Conservation (phyloP, 2,888 invertebrate species). For the Serripes groenlandicus region DNA sequence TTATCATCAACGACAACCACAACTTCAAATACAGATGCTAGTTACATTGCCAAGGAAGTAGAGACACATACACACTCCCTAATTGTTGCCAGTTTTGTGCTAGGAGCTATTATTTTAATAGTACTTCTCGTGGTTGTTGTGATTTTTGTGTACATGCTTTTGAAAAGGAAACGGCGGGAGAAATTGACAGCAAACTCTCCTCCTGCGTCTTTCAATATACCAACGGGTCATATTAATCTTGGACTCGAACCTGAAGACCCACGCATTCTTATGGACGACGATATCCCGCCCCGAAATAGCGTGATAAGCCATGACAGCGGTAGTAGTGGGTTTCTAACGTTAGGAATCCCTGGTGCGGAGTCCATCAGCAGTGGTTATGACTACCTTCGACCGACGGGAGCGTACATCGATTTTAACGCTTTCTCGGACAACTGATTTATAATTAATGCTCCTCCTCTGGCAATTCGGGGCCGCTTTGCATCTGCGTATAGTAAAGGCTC, state of each 20-base stretch:
- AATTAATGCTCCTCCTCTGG: too few relatives aligned
- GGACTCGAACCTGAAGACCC: constrained; percentile 5
- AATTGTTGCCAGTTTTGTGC: not conserved
- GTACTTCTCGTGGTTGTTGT: not conserved
- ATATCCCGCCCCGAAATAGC: not conserved
- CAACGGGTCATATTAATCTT: not conserved
- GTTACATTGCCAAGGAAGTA: not conserved
- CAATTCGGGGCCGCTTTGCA: too few relatives aligned
- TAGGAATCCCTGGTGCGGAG: too few relatives aligned
- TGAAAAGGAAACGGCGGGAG: not conserved
- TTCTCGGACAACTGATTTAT: too few relatives aligned
- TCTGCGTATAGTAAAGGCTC: too few relatives aligned
- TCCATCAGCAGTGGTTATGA: too few relatives aligned
- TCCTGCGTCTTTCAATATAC: not conserved
- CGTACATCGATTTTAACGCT: not conserved
- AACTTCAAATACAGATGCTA: not conserved
- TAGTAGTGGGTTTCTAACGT: not conserved
- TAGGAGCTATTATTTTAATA: not conserved
- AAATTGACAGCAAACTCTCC: not conserved
- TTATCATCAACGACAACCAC: not conserved
- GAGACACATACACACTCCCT: not conserved
- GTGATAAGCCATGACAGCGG: not conserved
- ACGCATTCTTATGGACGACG: not conserved
- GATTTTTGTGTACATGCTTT: not conserved
- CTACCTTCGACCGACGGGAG: not conserved